A percentile compares a stretch with the other conserved stretches of the same genome.
phyloP scores from a whole-genome alignment of 2,113 vertebrate species.

The Aplodontia rufa region DNA sequence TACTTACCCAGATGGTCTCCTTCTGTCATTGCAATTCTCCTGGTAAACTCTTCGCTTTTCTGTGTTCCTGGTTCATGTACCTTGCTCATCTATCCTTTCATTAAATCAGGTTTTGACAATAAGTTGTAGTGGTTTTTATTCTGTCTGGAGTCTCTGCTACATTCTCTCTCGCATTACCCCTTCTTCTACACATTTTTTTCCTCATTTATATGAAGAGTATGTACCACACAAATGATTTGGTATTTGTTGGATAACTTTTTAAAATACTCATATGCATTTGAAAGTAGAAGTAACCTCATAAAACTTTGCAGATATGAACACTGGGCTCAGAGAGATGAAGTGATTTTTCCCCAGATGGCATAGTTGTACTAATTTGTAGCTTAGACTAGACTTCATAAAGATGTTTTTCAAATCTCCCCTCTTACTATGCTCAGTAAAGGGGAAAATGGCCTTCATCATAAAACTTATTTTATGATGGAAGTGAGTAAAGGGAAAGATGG shows the following conservation, averaged over 20 bases:
- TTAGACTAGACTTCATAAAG: background rate
- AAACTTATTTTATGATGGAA: slow-evolving; percentile 13
- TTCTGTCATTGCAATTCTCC: background rate
- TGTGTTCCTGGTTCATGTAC: background rate
- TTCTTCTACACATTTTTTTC: background rate
- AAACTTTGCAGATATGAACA: background rate
- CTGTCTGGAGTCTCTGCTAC: background rate
- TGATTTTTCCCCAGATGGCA: background rate
- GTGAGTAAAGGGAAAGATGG: background rate
- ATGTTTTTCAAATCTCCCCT: background rate
- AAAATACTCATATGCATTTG: background rate
- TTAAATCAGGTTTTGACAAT: background rate
- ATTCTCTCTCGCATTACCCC: background rate
- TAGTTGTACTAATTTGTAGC: background rate
- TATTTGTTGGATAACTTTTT: slow-evolving; percentile 10
- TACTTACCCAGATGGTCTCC: background rate
- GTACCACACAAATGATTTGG: background rate
- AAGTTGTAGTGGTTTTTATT: background rate
- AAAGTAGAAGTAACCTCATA: background rate
- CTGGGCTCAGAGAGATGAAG: background rate
- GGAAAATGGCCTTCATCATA: background rate
- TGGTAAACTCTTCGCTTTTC: background rate
- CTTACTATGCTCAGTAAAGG: background rate
- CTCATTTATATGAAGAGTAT: background rate
- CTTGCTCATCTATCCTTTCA: background rate